Percentiles rank a stretch among this genome's conserved stretches.
These are phyloP conservation scores for Actinostola sp. DNA, from an alignment of 92 coral and sea anemone genomes.

Conservation along the genomic window DNA sequence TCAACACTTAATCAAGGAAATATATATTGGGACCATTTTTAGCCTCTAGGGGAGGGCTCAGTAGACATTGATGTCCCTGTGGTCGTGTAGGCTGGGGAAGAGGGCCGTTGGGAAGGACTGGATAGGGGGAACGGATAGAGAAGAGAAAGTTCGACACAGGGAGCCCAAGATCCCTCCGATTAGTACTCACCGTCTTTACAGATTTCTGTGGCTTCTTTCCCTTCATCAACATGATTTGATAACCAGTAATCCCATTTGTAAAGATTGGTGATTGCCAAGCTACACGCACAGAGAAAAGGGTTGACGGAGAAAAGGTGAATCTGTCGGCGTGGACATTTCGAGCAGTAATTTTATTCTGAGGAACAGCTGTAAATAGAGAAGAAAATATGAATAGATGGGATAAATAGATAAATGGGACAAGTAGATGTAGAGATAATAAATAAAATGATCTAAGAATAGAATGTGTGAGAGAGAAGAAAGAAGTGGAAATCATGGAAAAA, in stretches of 20 bases:
- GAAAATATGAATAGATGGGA: neutral
- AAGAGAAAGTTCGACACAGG: too few species aligned
- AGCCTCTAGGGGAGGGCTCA: too few species aligned
- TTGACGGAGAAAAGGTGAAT: neutral
- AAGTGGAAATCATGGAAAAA: neutral
- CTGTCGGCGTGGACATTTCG: neutral
- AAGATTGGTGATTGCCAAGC: constrained; percentile 1
- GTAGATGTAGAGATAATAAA: too few species aligned
- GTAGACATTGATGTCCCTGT: too few species aligned
- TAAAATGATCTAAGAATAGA: too few species aligned
- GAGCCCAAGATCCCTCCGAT: too few species aligned
- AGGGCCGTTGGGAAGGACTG: too few species aligned
- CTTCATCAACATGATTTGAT: neutral
- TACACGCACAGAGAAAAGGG: neutral
- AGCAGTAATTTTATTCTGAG: neutral
- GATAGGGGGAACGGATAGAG: too few species aligned
- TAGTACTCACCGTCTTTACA: neutral
- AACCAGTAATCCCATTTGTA: neutral
- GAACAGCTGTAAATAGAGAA: neutral
- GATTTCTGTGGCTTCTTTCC: constrained; percentile 1
- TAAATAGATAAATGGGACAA: too few species aligned
- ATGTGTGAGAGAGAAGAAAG: neutral
- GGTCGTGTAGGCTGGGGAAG: too few species aligned
- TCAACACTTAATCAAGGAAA: too few species aligned
- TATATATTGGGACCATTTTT: too few species aligned